Base-by-base conservation (phyloP, 2,113 vertebrate genomes). In the Brienomyrus brachyistius region DNA sequence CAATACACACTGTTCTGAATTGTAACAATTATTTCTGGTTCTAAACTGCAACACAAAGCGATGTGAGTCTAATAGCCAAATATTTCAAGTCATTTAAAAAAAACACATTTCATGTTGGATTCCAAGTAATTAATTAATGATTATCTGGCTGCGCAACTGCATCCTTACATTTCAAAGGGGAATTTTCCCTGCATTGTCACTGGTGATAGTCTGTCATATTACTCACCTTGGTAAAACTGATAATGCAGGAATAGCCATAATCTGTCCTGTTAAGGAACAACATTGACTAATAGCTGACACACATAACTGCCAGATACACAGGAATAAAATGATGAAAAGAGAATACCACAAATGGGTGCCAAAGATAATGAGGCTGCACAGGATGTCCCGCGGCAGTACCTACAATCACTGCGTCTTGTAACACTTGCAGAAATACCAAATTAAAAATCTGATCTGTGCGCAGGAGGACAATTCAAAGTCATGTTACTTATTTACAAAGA, bases 141-240 rank as follows among this genome's bases (percentile, higher is more conserved):
- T 84, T 43, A 84, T 23, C 21, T 48, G 35, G 1, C 40, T 47
- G 80, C 6, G 21, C 80, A 83, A 43, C 19, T 21, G 40, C 82
- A 84, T 48, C 23, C 45, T n/a, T 84, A n/a, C 82, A 23, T 47
- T 48, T 84, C 43, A 84, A 11, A 48, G 82, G 82, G 43, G 45
- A 84, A 48, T 84, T 47, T 48, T 1, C 82, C 82, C 40, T 23
- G 3, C 19, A 84, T 23, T 84, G 7, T 48, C 45, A n/a, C 45
- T 48, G 40, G 40, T 47, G 84, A 51, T 27, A 51, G 47, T 17
- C 50, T 52, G 50, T 54, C 23, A 86, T 35, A 52, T 86, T n/a
- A 86, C 52, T 86, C n/a, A 35, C 8, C 54, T 88, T 52, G 47
- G 50, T 86, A 86, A 86, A 59, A 88, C 21, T 45, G 86, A 88